These are phyloP conservation scores for Bubo scandiacus DNA, from an alignment of 2,113 vertebrate species.

Conservation along the genomic window DNA sequence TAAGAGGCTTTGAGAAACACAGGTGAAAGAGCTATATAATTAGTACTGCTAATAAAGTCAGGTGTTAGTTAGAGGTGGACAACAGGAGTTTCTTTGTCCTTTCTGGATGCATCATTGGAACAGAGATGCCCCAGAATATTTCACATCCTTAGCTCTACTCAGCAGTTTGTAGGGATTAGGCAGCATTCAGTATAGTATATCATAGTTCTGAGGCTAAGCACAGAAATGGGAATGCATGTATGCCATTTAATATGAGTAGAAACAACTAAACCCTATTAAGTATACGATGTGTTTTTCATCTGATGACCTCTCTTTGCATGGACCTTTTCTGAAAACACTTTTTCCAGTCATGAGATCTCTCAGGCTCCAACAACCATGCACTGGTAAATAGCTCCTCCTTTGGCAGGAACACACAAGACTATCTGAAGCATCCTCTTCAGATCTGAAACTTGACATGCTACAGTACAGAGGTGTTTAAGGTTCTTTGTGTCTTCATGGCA, in stretches of 20 bases:
- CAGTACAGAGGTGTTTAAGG: background rate
- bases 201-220: background rate
- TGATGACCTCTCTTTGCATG: background rate
- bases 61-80: background rate
- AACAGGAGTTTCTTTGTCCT: background rate
- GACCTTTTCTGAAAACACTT: background rate
- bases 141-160: background rate
- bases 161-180: background rate
- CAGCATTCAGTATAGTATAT: accelerated
- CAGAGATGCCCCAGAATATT: background rate
- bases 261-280: background rate
- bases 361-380: background rate
- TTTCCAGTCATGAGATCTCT: background rate
- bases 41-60: background rate
- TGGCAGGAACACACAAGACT: background rate
- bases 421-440: background rate
- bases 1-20: background rate
- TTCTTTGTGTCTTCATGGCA: background rate
- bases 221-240: background rate
- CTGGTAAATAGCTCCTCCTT: background rate
- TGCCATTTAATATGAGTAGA: background rate
- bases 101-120: background rate
- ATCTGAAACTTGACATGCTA: background rate
- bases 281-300: accelerated
- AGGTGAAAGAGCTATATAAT: background rate